Evolutionary conservation across 2,888 invertebrate species (phyloP), one percentile per base, ranked within the genome.

Genomic region (Sialis lutaria): DNA sequence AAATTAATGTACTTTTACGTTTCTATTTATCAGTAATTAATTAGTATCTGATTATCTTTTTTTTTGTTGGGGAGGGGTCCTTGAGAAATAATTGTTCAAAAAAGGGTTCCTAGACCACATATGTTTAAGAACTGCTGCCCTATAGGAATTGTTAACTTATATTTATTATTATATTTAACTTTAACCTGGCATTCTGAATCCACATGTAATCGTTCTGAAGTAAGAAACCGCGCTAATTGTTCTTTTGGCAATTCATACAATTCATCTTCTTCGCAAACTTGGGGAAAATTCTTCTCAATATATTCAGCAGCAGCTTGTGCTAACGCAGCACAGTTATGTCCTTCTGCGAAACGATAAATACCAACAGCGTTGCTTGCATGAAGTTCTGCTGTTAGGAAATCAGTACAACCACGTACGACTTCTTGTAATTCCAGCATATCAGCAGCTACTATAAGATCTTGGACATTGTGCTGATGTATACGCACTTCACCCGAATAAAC

Each of bases 371-470:
- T 93, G 35, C 85, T 78, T 43, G 82, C 78, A 66, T 90, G 84
- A 49, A 93, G 68, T 67, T 91, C 88, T 55, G 82, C 77, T 55
- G 82, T 81, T 46, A 93, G 70, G 64, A 84, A 92, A 59, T 83
- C 80, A 50, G 87, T 83, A 63, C 92, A 92, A 6, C 83, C 82
- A 46, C 77, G 74, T 10, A 92, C 84, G 39, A 84, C 77, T 63
- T 90, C 90, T 53, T 80, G 75, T 42, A 93, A 67, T 62, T 89
- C 84, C 50, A 93, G 67, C 91, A 93, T 92, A 64, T 92, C 91
- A 40, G 91, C 89, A 41, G 90, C 88, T 52, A 85, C 79, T 56
- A 92, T 73, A 55, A 93, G 67, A 58, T 90, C 90, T 66, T 91
- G 90, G 48, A 92, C 91, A 65, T 87, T 88, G 48, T 77, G 75